phyloP scores from a whole-genome alignment of 2,888 invertebrate genomes.

The Cheilosia variabilis region DNA sequence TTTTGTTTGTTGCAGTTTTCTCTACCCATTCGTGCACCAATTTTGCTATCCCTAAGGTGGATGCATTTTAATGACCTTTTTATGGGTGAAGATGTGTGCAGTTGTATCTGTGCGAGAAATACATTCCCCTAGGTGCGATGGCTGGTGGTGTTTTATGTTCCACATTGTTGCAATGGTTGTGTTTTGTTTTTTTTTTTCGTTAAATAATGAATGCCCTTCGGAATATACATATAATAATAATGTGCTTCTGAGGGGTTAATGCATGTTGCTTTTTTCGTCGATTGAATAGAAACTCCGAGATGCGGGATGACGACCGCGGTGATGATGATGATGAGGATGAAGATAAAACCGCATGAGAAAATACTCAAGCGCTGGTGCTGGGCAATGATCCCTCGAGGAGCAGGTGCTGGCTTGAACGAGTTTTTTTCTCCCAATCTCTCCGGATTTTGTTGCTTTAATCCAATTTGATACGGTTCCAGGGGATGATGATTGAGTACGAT shows the following conservation, averaged over 20 bases:
- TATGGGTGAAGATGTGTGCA: constrained; percentile 31
- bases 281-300: constrained; percentile 61
- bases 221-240: constrained; percentile 57
- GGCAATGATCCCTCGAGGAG: constrained; percentile 71
- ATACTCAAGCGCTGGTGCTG: constrained; percentile 43
- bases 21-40: constrained; percentile 64
- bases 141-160: constrained; percentile 74
- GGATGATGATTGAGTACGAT: constrained; percentile 69
- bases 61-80: constrained; percentile 75
- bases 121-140: constrained; percentile 58
- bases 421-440: constrained; percentile 39
- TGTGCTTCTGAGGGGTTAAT: constrained; percentile 70
- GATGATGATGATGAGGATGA: constrained; percentile 54
- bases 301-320: constrained; percentile 49
- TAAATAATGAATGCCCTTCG: constrained; percentile 62
- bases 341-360: constrained; percentile 68
- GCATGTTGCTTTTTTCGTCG: constrained; percentile 56
- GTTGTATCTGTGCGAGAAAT: constrained; percentile 25
- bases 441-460: constrained; percentile 62
- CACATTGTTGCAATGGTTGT: constrained; percentile 70
- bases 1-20: constrained; percentile 38
- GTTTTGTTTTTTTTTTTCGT: constrained; percentile 22
- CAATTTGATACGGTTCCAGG: constrained; percentile 66
- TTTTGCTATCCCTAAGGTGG: constrained; percentile 74
- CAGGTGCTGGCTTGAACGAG: constrained; percentile 70